These are phyloP conservation scores for Leguminivora glycinivorella DNA, from an alignment of 1,140 invertebrate genomes.

Conservation along the genomic window DNA sequence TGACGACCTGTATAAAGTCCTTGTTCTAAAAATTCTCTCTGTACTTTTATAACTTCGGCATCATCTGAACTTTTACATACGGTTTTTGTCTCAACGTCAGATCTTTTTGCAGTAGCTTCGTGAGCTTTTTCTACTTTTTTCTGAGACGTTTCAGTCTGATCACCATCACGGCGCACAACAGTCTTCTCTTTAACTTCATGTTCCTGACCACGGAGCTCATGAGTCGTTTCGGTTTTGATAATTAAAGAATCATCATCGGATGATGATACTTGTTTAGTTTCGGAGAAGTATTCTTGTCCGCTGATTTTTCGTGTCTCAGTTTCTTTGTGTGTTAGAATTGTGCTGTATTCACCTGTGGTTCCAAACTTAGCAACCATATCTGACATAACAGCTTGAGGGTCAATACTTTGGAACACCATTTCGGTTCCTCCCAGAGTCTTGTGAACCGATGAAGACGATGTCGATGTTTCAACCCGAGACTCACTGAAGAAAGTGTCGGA, in stretches of 20 bases:
- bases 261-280: slow-evolving; percentile 74
- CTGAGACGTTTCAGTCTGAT: slow-evolving; percentile 73
- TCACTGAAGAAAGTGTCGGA: slow-evolving; percentile 67
- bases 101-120: slow-evolving; percentile 70
- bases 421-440: slow-evolving; percentile 65
- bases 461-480: slow-evolving; percentile 66
- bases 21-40: slow-evolving; percentile 74
- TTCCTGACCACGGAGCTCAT: slow-evolving; percentile 73
- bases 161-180: slow-evolving; percentile 65
- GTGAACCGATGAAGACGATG: slow-evolving; percentile 67
- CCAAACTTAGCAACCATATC: slow-evolving; percentile 70
- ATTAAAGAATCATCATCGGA: slow-evolving; percentile 76
- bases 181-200: slow-evolving; percentile 75
- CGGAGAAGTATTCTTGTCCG: slow-evolving; percentile 73
- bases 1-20: slow-evolving; percentile 74
- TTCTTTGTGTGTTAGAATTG: slow-evolving; percentile 74
- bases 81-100: slow-evolving; percentile 73
- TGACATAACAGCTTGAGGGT: slow-evolving; percentile 67
- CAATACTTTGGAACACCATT: slow-evolving; percentile 67
- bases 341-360: slow-evolving; percentile 59
- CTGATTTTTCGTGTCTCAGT: slow-evolving; percentile 75
- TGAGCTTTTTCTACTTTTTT: slow-evolving; percentile 74
- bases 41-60: slow-evolving; percentile 64
- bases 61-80: slow-evolving; percentile 73
- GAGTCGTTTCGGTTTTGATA: slow-evolving; percentile 74